A percentile compares a stretch with the other conserved stretches of the same genome.
Conservation (phyloP, 1,140 invertebrate genomes). For the Coelopa frigida region DNA sequence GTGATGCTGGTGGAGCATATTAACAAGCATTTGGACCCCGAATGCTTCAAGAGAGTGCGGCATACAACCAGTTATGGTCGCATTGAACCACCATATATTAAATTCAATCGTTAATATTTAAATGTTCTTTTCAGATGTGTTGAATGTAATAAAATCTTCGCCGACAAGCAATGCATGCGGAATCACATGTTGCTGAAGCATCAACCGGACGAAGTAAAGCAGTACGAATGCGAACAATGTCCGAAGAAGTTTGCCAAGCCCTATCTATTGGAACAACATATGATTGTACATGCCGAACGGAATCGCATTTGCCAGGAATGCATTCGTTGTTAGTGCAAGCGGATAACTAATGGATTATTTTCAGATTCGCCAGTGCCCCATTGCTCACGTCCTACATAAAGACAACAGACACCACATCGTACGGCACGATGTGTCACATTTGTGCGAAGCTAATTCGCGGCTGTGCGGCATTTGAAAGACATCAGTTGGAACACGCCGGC, state of each 20-base stretch:
- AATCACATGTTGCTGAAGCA: constrained; percentile 25
- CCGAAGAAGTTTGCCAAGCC: constrained; percentile 33
- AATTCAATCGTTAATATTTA: background rate
- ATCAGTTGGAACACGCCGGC: constrained; percentile 34
- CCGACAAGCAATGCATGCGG: constrained; percentile 35
- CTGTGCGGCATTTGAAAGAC: constrained; percentile 28
- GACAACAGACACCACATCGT: constrained; percentile 25
- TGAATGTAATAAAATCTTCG: constrained; percentile 28
- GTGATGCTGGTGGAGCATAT: constrained; percentile 36
- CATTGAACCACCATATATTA: no score
- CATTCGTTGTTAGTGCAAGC: background rate
- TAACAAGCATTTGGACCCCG: constrained; percentile 31
- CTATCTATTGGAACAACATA: constrained; percentile 35
- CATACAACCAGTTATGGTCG: no score
- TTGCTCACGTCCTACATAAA: constrained; percentile 27
- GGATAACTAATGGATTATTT: background rate
- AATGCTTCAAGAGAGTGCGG: constrained; percentile 40
- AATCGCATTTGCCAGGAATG: constrained; percentile 28
- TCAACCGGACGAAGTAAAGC: background rate
- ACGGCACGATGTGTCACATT: constrained; percentile 38
- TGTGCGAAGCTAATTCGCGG: constrained; percentile 39
- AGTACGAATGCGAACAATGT: constrained; percentile 24
- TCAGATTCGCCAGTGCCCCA: constrained; percentile 27
- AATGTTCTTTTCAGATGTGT: constrained; percentile 21
- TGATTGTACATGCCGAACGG: constrained; percentile 30